A percentile compares a stretch with the other conserved stretches of the same genome.
Evolutionary conservation across 1,140 invertebrate species (phyloP).

Genomic region (Pseudomyrmex gracilis): DNA sequence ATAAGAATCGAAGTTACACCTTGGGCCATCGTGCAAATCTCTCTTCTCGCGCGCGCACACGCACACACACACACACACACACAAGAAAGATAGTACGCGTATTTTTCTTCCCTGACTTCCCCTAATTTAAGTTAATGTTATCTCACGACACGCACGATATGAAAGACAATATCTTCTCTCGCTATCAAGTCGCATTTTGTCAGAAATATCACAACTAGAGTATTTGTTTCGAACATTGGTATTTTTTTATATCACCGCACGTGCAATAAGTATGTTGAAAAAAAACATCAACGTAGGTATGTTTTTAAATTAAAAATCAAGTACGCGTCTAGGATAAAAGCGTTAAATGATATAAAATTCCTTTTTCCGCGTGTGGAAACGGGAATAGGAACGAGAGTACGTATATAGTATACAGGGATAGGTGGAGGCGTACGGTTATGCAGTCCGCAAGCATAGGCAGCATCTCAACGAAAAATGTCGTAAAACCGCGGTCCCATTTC

Average conservation of each 20-base stretch:
- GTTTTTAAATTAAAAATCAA: too few relatives aligned
- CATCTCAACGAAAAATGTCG: constrained; percentile 28
- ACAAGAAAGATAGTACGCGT: constrained; percentile 24
- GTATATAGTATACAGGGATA: too few relatives aligned
- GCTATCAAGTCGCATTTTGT: not conserved
- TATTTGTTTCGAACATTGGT: too few relatives aligned
- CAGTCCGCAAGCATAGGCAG: not conserved
- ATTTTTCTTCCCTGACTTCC: constrained; percentile 37
- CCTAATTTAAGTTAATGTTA: constrained; percentile 26
- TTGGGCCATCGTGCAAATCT: constrained; percentile 44
- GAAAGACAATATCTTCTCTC: not conserved
- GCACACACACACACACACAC: too few relatives aligned
- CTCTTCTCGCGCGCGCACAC: not conserved
- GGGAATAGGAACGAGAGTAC: too few relatives aligned
- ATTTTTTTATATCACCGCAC: too few relatives aligned
- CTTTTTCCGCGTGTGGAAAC: too few relatives aligned
- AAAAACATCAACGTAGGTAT: too few relatives aligned
- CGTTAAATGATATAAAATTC: not conserved
- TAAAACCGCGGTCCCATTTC: constrained; percentile 57
- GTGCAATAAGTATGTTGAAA: too few relatives aligned
- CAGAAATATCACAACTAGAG: too few relatives aligned
- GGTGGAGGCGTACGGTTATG: not conserved
- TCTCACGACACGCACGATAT: not conserved
- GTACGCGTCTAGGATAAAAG: not conserved
- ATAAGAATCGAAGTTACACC: constrained; percentile 73